phyloP scores from a whole-genome alignment of 2,888 invertebrate species.

The Idaea aversata region DNA sequence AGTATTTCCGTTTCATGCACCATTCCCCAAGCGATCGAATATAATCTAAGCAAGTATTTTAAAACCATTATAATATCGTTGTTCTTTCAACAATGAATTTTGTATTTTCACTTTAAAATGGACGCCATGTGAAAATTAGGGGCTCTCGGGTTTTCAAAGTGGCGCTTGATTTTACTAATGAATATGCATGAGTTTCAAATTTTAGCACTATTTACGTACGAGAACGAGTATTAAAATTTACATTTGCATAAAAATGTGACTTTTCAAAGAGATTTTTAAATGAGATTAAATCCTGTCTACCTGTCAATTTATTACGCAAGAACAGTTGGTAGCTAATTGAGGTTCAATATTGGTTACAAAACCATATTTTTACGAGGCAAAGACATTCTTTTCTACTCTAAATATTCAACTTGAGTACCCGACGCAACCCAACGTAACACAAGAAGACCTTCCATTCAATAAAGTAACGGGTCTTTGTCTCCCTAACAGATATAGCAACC shows the following conservation, averaged over 20 bases:
- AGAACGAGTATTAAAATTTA: slow-evolving; percentile 29
- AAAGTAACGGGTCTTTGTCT: slow-evolving; percentile 59
- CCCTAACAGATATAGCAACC: slow-evolving; percentile 63
- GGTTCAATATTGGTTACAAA: neutral
- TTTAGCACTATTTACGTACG: slow-evolving; percentile 38
- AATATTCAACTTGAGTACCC: neutral
- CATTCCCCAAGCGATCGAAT: slow-evolving; percentile 5
- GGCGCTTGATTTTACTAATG: slow-evolving; percentile 42
- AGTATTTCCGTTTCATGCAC: neutral
- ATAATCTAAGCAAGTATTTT: slow-evolving; percentile 13
- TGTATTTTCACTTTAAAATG: slow-evolving; percentile 25
- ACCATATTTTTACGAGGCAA: neutral
- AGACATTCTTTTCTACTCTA: slow-evolving; percentile 28
- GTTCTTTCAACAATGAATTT: slow-evolving; percentile 28
- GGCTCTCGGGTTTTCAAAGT: slow-evolving; percentile 30
- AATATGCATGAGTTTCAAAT: slow-evolving; percentile 43
- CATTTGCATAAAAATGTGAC: slow-evolving; percentile 14
- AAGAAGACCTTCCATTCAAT: slow-evolving; percentile 63
- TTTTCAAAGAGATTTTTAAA: slow-evolving; percentile 7
- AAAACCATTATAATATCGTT: slow-evolving; percentile 21
- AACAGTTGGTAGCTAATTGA: neutral
- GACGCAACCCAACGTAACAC: slow-evolving; percentile 5
- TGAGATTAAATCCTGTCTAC: neutral
- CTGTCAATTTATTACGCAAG: neutral
- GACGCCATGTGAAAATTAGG: slow-evolving; percentile 32